phyloP scores from a whole-genome alignment of 2,888 invertebrate species.

The Andrena bicolor region DNA sequence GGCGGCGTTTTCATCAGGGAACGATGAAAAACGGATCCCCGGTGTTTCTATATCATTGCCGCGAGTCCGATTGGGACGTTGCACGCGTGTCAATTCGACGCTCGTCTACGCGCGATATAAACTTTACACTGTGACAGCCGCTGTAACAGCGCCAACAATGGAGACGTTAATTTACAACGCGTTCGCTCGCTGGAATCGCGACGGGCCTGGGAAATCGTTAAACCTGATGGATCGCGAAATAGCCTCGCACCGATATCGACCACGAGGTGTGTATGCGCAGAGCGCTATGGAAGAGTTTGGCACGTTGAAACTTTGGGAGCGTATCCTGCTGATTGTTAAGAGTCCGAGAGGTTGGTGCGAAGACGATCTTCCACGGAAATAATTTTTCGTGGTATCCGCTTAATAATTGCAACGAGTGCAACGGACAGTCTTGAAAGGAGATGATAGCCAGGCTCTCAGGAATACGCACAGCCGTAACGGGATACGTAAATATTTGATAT shows the following conservation, averaged over 20 bases:
- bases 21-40: constrained; percentile 27
- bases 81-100: constrained; percentile 44
- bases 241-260: constrained; percentile 22
- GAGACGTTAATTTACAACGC: constrained; percentile 59
- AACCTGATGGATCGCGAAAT: constrained; percentile 45
- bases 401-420: not conserved
- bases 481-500: constrained; percentile 46
- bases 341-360: too few relatives aligned
- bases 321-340: not conserved
- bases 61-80: constrained; percentile 30
- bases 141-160: constrained; percentile 44
- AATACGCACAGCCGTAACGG: constrained; percentile 30
- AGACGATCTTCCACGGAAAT: too few relatives aligned
- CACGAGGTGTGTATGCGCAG: not conserved
- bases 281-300: not conserved
- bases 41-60: constrained; percentile 38
- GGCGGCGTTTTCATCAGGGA: constrained; percentile 3
- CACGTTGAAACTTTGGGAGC: not conserved
- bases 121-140: constrained; percentile 40
- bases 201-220: constrained; percentile 41
- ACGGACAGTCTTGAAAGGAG: not conserved
- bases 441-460: not conserved
- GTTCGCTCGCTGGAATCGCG: constrained; percentile 36
- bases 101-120: constrained; percentile 39
- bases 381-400: too few relatives aligned